These are phyloP conservation scores for Gobiocypris rarus DNA, from an alignment of 2,113 vertebrate genomes.

Conservation along the genomic window DNA sequence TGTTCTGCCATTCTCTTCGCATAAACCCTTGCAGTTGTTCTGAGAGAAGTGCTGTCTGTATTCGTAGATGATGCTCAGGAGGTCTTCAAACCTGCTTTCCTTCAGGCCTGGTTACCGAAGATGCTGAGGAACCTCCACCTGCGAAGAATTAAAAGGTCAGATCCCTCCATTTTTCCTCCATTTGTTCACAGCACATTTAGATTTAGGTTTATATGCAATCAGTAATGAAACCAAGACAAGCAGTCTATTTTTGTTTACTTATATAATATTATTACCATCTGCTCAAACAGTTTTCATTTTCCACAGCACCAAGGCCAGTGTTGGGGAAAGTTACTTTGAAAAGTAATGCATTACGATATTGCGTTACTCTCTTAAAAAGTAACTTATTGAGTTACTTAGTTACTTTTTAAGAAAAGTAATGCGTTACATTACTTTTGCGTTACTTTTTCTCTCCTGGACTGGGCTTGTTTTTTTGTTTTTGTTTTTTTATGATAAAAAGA, in stretches of 20 bases:
- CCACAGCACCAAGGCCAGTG: no score
- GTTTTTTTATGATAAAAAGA: no score
- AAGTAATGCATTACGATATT: no score
- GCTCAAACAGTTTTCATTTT: slow-evolving; percentile 27
- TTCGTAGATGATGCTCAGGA: neutral
- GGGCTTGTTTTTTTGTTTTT: no score
- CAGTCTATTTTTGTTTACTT: neutral
- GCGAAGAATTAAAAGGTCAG: slow-evolving; percentile 26
- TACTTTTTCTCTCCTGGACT: no score
- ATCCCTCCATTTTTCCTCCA: neutral
- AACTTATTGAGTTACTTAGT: no score
- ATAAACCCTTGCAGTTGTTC: neutral
- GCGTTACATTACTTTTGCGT: no score
- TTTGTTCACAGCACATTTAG: neutral
- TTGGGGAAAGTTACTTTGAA: no score
- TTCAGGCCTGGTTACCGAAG: slow-evolving; percentile 61
- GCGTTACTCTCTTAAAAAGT: no score
- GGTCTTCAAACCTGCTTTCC: neutral
- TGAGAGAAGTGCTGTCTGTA: neutral
- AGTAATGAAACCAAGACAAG: neutral
- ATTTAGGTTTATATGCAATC: neutral
- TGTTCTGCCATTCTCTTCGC: neutral
- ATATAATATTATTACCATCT: slow-evolving; percentile 18
- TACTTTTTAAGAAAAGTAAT: no score
- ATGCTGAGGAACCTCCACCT: slow-evolving; percentile 74